Evolutionary conservation across 2,888 invertebrate genomes (phyloP).

Genomic region (Aphodius granarius): DNA sequence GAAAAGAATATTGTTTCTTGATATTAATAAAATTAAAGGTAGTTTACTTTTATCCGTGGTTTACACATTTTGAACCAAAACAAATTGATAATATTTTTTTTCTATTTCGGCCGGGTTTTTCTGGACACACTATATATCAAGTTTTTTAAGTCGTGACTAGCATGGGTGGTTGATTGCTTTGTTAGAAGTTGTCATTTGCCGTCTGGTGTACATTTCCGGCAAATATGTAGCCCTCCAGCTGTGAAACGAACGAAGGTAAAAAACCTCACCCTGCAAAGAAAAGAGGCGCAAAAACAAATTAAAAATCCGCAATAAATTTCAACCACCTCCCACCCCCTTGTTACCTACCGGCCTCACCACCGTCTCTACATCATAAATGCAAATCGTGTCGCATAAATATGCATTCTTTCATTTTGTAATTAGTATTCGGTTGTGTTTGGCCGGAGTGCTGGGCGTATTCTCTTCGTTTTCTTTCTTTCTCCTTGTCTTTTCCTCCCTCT

Average conservation of each 20-base stretch:
- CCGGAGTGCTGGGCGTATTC: background rate
- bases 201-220: background rate
- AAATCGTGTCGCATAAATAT: constrained; percentile 27
- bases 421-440: constrained; percentile 27
- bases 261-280: background rate
- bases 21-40: no score
- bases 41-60: no score
- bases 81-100: no score
- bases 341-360: constrained; percentile 8
- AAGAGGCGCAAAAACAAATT: constrained; percentile 12
- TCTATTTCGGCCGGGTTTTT: no score
- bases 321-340: background rate
- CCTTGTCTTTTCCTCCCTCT: background rate
- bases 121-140: no score
- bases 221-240: background rate
- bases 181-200: background rate
- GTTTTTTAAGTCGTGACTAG: no score
- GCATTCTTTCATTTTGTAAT: constrained; percentile 27
- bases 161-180: background rate
- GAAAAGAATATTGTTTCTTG: no score
- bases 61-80: no score
- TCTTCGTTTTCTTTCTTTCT: background rate
- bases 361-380: constrained; percentile 22
- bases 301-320: constrained; percentile 15
- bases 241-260: background rate